Evolutionary conservation across 2,888 invertebrate species (phyloP).

Genomic region (Candidula unifasciata): DNA sequence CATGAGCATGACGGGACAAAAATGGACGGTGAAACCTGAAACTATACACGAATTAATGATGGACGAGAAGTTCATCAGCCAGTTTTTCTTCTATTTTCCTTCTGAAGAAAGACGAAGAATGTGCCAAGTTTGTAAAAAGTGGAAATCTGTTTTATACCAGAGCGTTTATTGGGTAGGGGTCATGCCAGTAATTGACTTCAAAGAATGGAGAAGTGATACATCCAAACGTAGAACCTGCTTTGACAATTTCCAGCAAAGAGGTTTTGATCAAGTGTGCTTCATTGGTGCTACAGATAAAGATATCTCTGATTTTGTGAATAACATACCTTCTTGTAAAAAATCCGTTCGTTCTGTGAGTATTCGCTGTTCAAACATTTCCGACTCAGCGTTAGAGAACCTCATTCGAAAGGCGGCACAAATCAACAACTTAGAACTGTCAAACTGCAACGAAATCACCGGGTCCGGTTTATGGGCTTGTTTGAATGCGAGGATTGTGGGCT

Average conservation of each 20-base stretch:
- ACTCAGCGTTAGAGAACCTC: conserved; percentile 87
- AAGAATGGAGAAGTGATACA: conserved; percentile 80
- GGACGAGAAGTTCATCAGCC: conserved; percentile 90
- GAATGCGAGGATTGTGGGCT: conserved; percentile 92
- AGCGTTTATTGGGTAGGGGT: conserved; percentile 93
- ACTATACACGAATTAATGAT: conserved; percentile 81
- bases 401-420: conserved; percentile 84
- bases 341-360: conserved; percentile 91
- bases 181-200: conserved; percentile 90
- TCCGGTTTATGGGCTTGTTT: conserved; percentile 96
- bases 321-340: conserved; percentile 84
- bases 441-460: conserved; percentile 97
- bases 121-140: conserved; percentile 90
- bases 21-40: conserved; percentile 64
- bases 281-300: conserved; percentile 94
- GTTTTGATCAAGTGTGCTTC: conserved; percentile 91
- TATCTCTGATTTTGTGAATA: conserved; percentile 90
- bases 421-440: conserved; percentile 93
- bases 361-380: conserved; percentile 92
- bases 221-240: conserved; percentile 80
- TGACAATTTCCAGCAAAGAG: conserved; percentile 85
- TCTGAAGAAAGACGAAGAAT: conserved; percentile 87
- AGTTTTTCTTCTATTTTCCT: conserved; percentile 83
- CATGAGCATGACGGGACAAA: conserved; percentile 55
- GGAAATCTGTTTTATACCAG: conserved; percentile 92